phyloP scores from a whole-genome alignment of 2,888 invertebrate genomes.

The Ectobius pallidus region DNA sequence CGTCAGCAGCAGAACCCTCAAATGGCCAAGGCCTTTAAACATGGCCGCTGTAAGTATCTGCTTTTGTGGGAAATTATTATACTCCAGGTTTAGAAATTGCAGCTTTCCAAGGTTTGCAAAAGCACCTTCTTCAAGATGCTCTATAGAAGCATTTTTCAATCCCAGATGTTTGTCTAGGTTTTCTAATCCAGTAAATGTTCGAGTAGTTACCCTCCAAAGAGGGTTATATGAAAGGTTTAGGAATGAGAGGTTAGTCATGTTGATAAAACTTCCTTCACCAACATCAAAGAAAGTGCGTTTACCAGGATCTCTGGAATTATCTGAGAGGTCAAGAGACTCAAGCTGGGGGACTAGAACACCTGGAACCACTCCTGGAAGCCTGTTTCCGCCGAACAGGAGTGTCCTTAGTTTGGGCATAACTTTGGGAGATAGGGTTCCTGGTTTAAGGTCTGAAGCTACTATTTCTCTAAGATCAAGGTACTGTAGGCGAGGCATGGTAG shows the following conservation, averaged over 20 bases:
- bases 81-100: slow-evolving; percentile 61
- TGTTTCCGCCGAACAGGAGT: slow-evolving; percentile 61
- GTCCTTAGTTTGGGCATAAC: slow-evolving; percentile 61
- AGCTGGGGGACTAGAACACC: slow-evolving; percentile 59
- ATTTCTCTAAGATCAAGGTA: slow-evolving; percentile 63
- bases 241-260: slow-evolving; percentile 57
- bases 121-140: slow-evolving; percentile 57
- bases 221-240: slow-evolving; percentile 63
- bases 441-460: slow-evolving; percentile 57
- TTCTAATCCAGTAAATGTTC: slow-evolving; percentile 59
- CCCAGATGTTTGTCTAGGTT: slow-evolving; percentile 57
- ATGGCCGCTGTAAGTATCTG: not conserved
- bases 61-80: slow-evolving; percentile 57
- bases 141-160: slow-evolving; percentile 62
- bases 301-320: slow-evolving; percentile 57
- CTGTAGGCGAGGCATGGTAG: slow-evolving; percentile 61
- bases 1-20: not conserved
- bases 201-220: slow-evolving; percentile 59
- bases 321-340: slow-evolving; percentile 59
- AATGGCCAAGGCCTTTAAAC: not conserved
- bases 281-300: slow-evolving; percentile 61
- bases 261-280: slow-evolving; percentile 58
- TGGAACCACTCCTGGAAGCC: slow-evolving; percentile 60
- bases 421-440: slow-evolving; percentile 57
- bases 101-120: slow-evolving; percentile 58